Conservation (phyloP, 2,888 invertebrate genomes). For the Campoplex nolae region DNA sequence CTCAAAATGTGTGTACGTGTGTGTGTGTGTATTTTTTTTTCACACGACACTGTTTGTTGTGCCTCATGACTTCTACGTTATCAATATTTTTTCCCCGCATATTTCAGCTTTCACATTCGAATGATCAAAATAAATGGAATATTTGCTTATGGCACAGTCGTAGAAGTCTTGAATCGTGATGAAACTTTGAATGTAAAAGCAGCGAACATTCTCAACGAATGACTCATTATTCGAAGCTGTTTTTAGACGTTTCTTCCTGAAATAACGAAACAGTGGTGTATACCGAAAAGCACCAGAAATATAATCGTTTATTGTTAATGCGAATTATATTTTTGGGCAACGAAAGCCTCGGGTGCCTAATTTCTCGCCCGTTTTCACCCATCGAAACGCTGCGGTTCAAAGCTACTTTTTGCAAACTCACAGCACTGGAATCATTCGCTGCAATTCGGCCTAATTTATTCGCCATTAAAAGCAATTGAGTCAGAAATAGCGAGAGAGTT, state of each 20-base stretch:
- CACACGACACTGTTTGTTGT: background rate
- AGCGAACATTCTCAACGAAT: background rate
- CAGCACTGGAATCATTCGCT: background rate
- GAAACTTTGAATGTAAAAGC: background rate
- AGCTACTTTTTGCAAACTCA: background rate
- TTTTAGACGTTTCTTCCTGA: background rate
- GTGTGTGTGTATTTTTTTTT: background rate
- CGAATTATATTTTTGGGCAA: too few species aligned
- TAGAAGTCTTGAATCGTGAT: background rate
- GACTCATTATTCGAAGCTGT: background rate
- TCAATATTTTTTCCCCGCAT: background rate
- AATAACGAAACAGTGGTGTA: too few species aligned
- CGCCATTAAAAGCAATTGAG: background rate
- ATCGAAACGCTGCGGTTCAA: background rate
- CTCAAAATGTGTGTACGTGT: background rate
- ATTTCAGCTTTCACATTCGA: background rate
- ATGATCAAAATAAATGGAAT: background rate
- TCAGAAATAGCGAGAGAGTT: slow-evolving; percentile 5
- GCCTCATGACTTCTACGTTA: background rate
- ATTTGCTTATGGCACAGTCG: background rate
- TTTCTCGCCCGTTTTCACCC: background rate
- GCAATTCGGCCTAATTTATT: slow-evolving; percentile 7
- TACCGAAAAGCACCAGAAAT: too few species aligned
- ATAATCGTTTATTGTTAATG: too few species aligned
- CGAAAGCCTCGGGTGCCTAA: background rate